These are phyloP conservation scores for Zelostemma sp. DNA, from an alignment of 1,140 invertebrate species.

Conservation along the genomic window DNA sequence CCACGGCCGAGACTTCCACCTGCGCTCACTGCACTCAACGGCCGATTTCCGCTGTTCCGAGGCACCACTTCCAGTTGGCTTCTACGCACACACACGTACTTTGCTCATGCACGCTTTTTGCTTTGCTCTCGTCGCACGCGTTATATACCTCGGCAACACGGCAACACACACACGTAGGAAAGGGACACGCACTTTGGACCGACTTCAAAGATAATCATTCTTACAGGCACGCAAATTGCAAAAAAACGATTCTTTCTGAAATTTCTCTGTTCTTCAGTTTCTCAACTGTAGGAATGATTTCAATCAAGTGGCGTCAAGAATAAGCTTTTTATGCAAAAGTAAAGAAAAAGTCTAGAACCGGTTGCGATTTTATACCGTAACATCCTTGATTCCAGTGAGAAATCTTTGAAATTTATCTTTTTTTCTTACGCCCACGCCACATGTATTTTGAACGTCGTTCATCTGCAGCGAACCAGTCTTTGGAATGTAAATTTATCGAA, in stretches of 20 bases:
- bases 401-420: background rate
- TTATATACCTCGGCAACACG: conserved; percentile 56
- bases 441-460: conserved; percentile 31
- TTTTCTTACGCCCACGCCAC: conserved; percentile 6
- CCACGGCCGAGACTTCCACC: conserved; percentile 66
- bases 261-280: too few relatives aligned
- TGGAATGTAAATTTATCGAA: conserved; percentile 4
- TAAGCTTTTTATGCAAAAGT: too few relatives aligned
- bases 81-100: conserved; percentile 63
- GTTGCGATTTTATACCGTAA: too few relatives aligned
- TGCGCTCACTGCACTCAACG: conserved; percentile 63
- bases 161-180: conserved; percentile 62
- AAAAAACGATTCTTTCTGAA: too few relatives aligned
- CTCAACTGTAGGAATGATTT: too few relatives aligned
- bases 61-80: conserved; percentile 68
- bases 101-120: conserved; percentile 65
- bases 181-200: conserved; percentile 21
- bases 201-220: too few relatives aligned
- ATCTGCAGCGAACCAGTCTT: conserved; percentile 53
- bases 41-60: conserved; percentile 61
- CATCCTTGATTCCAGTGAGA: too few relatives aligned
- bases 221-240: conserved; percentile 18
- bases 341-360: too few relatives aligned
- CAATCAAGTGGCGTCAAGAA: too few relatives aligned
- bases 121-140: conserved; percentile 40